Conservation (phyloP, 1,140 invertebrate species). For the Mya arenaria region DNA sequence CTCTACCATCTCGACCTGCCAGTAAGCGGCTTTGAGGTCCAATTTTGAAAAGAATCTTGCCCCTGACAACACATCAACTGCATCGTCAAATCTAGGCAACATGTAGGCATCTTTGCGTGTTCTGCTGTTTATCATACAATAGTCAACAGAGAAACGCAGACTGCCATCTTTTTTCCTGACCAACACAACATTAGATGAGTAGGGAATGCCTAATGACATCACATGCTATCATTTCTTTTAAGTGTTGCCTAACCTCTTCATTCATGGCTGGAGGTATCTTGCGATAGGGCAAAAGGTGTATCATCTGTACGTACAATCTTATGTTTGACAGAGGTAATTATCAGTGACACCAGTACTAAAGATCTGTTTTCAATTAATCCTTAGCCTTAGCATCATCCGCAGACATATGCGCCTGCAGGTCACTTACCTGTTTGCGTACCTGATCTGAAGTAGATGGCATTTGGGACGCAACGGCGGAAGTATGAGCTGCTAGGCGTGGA, state of each 20-base stretch:
- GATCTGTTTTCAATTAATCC: conserved; percentile 1
- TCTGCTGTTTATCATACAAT: conserved; percentile 76
- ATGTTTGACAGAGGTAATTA: conserved; percentile 35
- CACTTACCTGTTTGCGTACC: background rate
- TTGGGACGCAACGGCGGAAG: too few relatives aligned
- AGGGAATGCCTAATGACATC: conserved; percentile 9
- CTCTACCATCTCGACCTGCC: conserved; percentile 77
- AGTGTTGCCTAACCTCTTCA: conserved; percentile 32
- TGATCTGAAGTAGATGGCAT: background rate
- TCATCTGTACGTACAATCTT: conserved; percentile 7
- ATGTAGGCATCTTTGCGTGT: conserved; percentile 79
- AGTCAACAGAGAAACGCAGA: background rate
- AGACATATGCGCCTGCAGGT: background rate
- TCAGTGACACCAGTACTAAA: conserved; percentile 35
- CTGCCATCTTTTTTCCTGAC: conserved; percentile 17
- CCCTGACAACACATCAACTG: conserved; percentile 75
- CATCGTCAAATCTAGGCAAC: too few relatives aligned
- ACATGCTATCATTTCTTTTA: conserved; percentile 14
- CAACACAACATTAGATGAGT: conserved; percentile 16
- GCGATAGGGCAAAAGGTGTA: conserved; percentile 46
- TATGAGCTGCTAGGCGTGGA: background rate
- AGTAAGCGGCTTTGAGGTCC: conserved; percentile 75
- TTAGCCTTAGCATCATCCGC: too few relatives aligned
- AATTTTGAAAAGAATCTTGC: conserved; percentile 80
- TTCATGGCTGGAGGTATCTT: conserved; percentile 78